These are phyloP conservation scores for Habropoda laboriosa DNA, from an alignment of 1,140 invertebrate species.

Conservation along the genomic window DNA sequence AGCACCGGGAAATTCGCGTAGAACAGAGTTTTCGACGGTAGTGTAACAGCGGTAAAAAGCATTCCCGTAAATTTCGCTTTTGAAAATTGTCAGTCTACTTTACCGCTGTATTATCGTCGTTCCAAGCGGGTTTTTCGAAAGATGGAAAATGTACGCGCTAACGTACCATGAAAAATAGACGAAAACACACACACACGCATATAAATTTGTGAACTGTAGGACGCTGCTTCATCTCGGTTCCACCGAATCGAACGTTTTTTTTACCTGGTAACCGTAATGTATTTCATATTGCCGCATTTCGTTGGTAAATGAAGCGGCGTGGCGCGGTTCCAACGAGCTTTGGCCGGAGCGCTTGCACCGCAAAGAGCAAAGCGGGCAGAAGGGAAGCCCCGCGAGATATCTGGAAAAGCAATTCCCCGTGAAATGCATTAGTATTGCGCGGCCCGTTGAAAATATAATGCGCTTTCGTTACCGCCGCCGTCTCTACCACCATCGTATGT, in stretches of 20 bases:
- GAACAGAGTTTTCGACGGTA: no score
- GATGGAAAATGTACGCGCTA: neutral
- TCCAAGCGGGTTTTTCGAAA: no score
- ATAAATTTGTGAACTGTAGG: no score
- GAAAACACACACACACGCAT: no score
- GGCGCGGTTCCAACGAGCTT: conserved; percentile 75
- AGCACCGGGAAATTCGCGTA: no score
- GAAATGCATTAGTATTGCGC: conserved; percentile 59
- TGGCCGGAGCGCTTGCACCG: conserved; percentile 68
- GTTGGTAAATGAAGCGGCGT: conserved; percentile 63
- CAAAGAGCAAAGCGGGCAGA: conserved; percentile 49
- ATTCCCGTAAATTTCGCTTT: no score
- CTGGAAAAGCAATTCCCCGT: conserved; percentile 70
- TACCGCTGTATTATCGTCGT: no score
- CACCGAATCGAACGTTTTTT: conserved; percentile 59
- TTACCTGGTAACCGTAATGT: conserved; percentile 64
- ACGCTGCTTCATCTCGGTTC: neutral
- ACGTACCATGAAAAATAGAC: neutral
- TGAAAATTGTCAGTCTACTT: no score
- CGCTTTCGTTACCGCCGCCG: conserved; percentile 17
- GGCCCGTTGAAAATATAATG: conserved; percentile 37
- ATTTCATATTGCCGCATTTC: conserved; percentile 73
- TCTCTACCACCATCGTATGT: conserved; percentile 1
- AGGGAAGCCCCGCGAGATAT: conserved; percentile 62
- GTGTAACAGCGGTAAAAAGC: no score